phyloP scores from a whole-genome alignment of 2,113 vertebrate species.

The Clarias magur region DNA sequence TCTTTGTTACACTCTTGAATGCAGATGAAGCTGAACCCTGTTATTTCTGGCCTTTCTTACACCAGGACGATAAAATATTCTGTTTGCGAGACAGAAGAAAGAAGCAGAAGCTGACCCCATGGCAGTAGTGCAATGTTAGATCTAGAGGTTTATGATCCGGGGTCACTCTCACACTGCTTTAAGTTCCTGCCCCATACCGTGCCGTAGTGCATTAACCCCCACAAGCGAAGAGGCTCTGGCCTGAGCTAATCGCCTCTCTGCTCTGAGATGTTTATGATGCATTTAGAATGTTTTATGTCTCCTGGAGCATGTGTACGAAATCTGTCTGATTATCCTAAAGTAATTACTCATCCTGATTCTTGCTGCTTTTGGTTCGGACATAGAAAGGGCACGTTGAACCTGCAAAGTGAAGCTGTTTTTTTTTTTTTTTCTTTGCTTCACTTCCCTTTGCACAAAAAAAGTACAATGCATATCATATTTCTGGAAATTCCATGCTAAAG shows the following conservation, averaged over 20 bases:
- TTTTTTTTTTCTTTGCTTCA: not conserved
- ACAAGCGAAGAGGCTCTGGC: constrained; percentile 27
- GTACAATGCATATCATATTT: constrained; percentile 3
- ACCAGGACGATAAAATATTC: constrained; percentile 66
- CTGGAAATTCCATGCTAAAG: not conserved
- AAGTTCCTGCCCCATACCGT: constrained; percentile 39
- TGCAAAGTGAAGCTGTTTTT: constrained; percentile 4
- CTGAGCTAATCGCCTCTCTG: constrained; percentile 36
- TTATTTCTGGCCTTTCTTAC: constrained; percentile 67
- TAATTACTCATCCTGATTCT: constrained; percentile 39
- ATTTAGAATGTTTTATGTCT: constrained; percentile 54
- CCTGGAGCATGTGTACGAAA: constrained; percentile 38
- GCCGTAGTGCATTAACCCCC: constrained; percentile 42
- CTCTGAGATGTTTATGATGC: constrained; percentile 53
- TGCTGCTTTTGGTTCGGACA: constrained; percentile 17
- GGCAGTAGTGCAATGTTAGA: constrained; percentile 68
- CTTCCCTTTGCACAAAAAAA: not conserved
- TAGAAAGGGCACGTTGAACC: constrained; percentile 40
- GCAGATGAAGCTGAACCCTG: constrained; percentile 65
- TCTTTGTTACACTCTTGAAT: constrained; percentile 67
- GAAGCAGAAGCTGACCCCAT: constrained; percentile 70
- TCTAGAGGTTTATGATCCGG: constrained; percentile 64
- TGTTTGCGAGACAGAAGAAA: constrained; percentile 64
- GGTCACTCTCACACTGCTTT: constrained; percentile 66
- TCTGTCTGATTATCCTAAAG: constrained; percentile 25